Evolutionary conservation across 2,888 invertebrate species (phyloP), one percentile per base, ranked within the genome.

Genomic region (Schizaphis graminum): DNA sequence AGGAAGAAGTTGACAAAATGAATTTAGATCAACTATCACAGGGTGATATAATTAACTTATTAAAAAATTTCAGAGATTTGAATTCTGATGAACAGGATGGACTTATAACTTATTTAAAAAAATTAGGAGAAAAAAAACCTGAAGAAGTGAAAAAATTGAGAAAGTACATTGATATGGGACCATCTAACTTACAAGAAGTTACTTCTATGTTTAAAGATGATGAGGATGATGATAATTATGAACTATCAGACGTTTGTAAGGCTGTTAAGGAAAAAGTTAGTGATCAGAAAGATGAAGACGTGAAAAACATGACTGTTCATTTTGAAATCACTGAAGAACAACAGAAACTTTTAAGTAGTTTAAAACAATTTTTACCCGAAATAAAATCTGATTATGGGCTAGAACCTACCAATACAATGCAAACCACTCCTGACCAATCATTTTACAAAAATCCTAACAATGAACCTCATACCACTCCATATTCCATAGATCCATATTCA

Each of bases 41-140:
- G 95, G 97, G 97, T 0, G 98, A 98, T 95, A 96, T 98, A 89
- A 98, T 98, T 95, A 97, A 98, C 0, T 96, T 98, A 2, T 95
- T 98, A 94, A 98, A 98, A 95, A 98, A 98, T 95, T 98, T 97
- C 95, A 98, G 98, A 95, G 98, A 98, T 95, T 96, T 98, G 28
- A 97, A 97, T 0, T 97, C 97, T 0, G 98, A 98, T 95, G 98
- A 98, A 95, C 98, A 98, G 95, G 97, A 98, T 95, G 97, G 97
- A 95, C 96, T 98, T 10, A 98, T 98, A 61, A 97, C 97, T 0
- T 98, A 98, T 95, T 96, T 98, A 94, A 98, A 98, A 95, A 98
- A 98, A 95, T 95, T 98, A 84, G 98, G 98, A 95, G 97, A 97
- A 0, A 97, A 97, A 7, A 97, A 98, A 95, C 98, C 98, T 0